A percentile compares a stretch with the other conserved stretches of the same genome.
phyloP scores from a whole-genome alignment of 2,113 vertebrate species.

The Rhipidura dahli region DNA sequence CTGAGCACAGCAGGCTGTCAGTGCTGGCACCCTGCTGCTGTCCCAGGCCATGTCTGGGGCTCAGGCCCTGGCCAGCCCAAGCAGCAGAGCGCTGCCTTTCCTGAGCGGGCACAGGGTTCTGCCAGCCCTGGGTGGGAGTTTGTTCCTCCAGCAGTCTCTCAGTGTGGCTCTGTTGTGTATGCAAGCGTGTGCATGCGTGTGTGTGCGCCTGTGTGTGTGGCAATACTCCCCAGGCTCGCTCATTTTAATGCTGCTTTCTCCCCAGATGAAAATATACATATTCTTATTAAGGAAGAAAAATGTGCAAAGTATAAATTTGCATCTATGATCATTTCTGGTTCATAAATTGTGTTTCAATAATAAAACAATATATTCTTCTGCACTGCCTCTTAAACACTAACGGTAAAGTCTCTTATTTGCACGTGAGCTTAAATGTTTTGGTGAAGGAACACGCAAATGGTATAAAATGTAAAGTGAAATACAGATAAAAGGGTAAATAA shows the following conservation, averaged over 20 bases:
- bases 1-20: rapidly evolving
- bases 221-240: constrained; percentile 26
- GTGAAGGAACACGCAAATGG: not conserved
- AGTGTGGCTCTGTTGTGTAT: not conserved
- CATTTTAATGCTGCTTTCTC: constrained; percentile 41
- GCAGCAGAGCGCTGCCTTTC: not conserved
- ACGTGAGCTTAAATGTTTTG: not conserved
- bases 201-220: not conserved
- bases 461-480: not conserved
- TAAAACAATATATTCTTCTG: not conserved
- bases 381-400: not conserved
- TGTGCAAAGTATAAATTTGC: constrained; percentile 32
- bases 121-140: not conserved
- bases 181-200: not conserved
- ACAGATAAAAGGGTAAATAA: not conserved
- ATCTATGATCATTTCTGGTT: constrained; percentile 44
- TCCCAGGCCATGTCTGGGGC: rapidly evolving
- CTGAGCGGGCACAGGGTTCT: rapidly evolving
- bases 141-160: not conserved
- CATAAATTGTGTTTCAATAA: constrained; percentile 42
- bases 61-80: rapidly evolving
- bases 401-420: not conserved
- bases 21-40: rapidly evolving
- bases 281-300: constrained; percentile 55
- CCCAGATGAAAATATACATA: constrained; percentile 42